These are phyloP conservation scores for Tetramorium alpestre DNA, from an alignment of 1,140 invertebrate species.

Conservation along the genomic window DNA sequence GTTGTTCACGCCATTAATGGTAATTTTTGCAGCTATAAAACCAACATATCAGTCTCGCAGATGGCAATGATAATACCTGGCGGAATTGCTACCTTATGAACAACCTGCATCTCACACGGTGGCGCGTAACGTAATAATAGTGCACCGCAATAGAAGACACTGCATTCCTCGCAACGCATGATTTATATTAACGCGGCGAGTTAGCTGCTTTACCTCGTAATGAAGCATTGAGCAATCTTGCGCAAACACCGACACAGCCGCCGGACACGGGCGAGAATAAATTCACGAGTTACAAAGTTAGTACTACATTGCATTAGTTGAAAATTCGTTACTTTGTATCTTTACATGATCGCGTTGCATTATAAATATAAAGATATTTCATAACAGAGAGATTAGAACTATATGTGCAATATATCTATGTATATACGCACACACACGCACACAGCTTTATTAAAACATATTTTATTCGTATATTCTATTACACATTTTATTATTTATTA, in stretches of 20 bases:
- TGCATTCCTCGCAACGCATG: conserved; percentile 1
- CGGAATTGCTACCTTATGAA: background rate
- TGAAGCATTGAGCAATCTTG: conserved; percentile 45
- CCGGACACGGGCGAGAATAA: conserved; percentile 14
- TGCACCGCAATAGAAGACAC: conserved; percentile 39
- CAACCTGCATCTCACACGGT: background rate
- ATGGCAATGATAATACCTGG: conserved; percentile 5
- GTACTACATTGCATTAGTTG: background rate
- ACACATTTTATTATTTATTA: conserved; percentile 9
- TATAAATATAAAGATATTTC: conserved; percentile 8
- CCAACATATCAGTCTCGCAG: conserved; percentile 31
- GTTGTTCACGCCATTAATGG: background rate
- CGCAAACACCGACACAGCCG: conserved; percentile 4
- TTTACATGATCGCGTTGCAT: background rate
- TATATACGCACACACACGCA: no score
- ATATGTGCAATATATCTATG: background rate
- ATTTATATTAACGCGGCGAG: conserved; percentile 33
- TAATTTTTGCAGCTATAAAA: conserved; percentile 8
- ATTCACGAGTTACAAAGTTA: conserved; percentile 40
- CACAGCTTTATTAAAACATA: background rate
- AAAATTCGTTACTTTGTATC: background rate
- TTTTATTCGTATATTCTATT: background rate
- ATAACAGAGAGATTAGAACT: background rate
- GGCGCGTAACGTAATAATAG: conserved; percentile 24
- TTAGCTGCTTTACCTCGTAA: conserved; percentile 8